Percentiles rank a stretch among this genome's conserved stretches.
phyloP scores from a whole-genome alignment of 2,888 invertebrate species.

The Diploptera punctata region DNA sequence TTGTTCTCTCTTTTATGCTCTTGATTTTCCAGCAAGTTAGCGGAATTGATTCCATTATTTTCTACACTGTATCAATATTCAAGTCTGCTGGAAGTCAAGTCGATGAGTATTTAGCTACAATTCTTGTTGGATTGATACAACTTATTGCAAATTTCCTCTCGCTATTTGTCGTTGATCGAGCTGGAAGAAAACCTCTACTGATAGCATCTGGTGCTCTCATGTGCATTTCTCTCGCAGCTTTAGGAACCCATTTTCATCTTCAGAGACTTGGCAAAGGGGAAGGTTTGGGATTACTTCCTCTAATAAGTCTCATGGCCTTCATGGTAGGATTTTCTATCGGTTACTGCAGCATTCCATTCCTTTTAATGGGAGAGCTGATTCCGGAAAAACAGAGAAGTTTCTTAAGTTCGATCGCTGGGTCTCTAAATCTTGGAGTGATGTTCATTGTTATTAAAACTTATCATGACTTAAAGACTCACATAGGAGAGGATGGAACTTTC shows the following conservation, averaged over 20 bases:
- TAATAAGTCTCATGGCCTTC: constrained; percentile 63
- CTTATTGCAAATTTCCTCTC: constrained; percentile 60
- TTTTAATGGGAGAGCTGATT: constrained; percentile 67
- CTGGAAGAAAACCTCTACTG: constrained; percentile 66
- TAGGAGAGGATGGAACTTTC: constrained; percentile 63
- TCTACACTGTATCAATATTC: constrained; percentile 66
- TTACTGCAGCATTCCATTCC: constrained; percentile 67
- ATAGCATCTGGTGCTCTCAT: constrained; percentile 63
- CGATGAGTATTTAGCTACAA: constrained; percentile 62
- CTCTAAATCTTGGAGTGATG: constrained; percentile 62
- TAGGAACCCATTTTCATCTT: constrained; percentile 63
- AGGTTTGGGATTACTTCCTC: constrained; percentile 56
- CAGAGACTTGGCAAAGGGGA: constrained; percentile 48
- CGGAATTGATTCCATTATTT: constrained; percentile 65
- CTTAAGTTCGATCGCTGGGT: constrained; percentile 62
- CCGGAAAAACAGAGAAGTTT: constrained; percentile 63
- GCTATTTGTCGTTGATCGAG: constrained; percentile 63
- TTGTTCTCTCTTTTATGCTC: constrained; percentile 59
- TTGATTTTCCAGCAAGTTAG: constrained; percentile 66
- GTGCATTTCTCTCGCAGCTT: constrained; percentile 60
- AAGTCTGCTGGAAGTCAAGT: constrained; percentile 60
- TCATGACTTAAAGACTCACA: constrained; percentile 51
- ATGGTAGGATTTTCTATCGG: constrained; percentile 68
- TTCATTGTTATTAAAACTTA: constrained; percentile 65
- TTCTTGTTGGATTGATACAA: constrained; percentile 64